These are phyloP conservation scores for Sciaenops ocellatus DNA, from an alignment of 2,797 vertebrate genomes.

Conservation along the genomic window DNA sequence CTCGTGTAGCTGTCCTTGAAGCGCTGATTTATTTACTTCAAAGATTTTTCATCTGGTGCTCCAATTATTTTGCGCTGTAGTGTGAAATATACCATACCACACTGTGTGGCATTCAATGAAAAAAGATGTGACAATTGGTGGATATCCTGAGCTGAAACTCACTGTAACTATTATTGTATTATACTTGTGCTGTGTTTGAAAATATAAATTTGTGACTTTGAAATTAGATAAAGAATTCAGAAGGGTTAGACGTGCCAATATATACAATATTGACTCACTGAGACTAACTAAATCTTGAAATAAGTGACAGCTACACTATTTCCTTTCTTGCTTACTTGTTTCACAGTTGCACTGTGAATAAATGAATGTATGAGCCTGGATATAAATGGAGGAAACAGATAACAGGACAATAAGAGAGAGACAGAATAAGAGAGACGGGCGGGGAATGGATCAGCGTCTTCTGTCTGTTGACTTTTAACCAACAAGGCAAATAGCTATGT, in stretches of 20 bases:
- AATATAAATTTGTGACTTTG: constrained; percentile 1
- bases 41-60: constrained; percentile 23
- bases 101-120: neutral
- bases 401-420: constrained; percentile 32
- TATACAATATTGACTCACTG: constrained; percentile 21
- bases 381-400: constrained; percentile 39
- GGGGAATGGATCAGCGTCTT: constrained; percentile 20
- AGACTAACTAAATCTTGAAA: constrained; percentile 20
- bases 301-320: constrained; percentile 25
- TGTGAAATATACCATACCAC: neutral
- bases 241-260: constrained; percentile 31
- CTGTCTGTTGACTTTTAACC: constrained; percentile 57
- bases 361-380: constrained; percentile 28
- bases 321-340: constrained; percentile 26
- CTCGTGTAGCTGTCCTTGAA: constrained; percentile 8
- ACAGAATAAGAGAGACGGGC: constrained; percentile 2
- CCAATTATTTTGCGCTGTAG: constrained; percentile 15
- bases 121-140: neutral
- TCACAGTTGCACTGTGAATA: constrained; percentile 38
- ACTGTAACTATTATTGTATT: neutral
- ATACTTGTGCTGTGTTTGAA: constrained; percentile 14
- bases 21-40: constrained; percentile 24
- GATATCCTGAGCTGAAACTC: constrained; percentile 11
- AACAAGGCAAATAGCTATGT: constrained; percentile 61
- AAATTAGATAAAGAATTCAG: constrained; percentile 19